These are phyloP conservation scores for Rhaphigaster nebulosa DNA, from an alignment of 2,888 invertebrate genomes.

Conservation along the genomic window DNA sequence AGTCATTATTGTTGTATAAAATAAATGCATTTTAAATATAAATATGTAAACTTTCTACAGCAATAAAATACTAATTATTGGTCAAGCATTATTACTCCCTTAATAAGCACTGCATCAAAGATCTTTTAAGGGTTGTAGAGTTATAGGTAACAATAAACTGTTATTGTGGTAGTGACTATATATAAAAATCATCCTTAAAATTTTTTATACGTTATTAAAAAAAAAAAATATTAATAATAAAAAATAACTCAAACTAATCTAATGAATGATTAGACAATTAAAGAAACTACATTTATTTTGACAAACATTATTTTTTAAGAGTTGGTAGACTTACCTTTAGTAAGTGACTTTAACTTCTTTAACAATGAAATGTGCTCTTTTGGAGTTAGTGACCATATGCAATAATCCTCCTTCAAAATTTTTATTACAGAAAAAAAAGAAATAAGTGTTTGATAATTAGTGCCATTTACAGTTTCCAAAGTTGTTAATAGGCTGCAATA, in stretches of 20 bases:
- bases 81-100: too few relatives aligned
- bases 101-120: too few relatives aligned
- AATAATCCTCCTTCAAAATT: slow-evolving; percentile 35
- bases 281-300: background rate
- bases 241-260: background rate
- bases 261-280: background rate
- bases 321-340: background rate
- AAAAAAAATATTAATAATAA: background rate
- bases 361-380: slow-evolving; percentile 40
- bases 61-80: too few relatives aligned
- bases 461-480: background rate
- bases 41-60: too few relatives aligned
- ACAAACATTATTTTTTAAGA: background rate
- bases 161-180: too few relatives aligned
- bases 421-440: slow-evolving; percentile 16
- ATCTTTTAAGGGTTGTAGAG: too few relatives aligned
- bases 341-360: slow-evolving; percentile 36
- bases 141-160: too few relatives aligned
- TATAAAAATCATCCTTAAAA: too few relatives aligned
- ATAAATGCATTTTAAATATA: too few relatives aligned
- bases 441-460: background rate
- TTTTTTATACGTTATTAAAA: too few relatives aligned
- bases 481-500: background rate
- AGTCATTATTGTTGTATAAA: too few relatives aligned
- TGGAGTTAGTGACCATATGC: slow-evolving; percentile 11